phyloP scores from a whole-genome alignment of 2,797 vertebrate species.

The Alca torda region DNA sequence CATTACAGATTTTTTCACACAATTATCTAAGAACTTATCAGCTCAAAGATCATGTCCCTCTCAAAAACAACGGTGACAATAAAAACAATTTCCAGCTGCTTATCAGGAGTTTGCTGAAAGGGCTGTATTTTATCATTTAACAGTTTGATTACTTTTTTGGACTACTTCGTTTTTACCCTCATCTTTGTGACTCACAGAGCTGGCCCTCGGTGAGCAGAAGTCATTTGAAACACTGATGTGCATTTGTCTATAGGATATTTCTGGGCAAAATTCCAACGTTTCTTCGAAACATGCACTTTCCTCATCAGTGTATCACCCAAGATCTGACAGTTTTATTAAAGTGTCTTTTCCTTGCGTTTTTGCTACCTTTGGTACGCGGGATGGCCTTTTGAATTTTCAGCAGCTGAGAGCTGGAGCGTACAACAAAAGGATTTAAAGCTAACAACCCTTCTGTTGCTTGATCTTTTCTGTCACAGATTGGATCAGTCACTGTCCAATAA shows the following conservation, averaged over 20 bases:
- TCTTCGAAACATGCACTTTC: conserved; percentile 53
- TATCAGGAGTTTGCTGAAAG: not conserved
- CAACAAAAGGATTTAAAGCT: conserved; percentile 64
- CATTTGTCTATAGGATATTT: conserved; percentile 58
- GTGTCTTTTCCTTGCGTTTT: conserved; percentile 44
- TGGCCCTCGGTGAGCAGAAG: conserved; percentile 11
- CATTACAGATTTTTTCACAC: not conserved
- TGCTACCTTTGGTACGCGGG: conserved; percentile 11
- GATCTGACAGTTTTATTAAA: conserved; percentile 73
- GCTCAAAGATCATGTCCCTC: not conserved
- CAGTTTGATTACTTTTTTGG: conserved; percentile 45
- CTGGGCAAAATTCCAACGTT: conserved; percentile 67
- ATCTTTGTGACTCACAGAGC: conserved; percentile 44
- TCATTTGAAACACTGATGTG: conserved; percentile 21
- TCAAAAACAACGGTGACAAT: not conserved
- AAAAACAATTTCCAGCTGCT: conserved; percentile 20
- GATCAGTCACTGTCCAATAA: conserved; percentile 58
- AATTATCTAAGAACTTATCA: not conserved
- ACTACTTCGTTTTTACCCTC: conserved; percentile 17
- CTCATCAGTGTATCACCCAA: conserved; percentile 54
- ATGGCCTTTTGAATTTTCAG: conserved; percentile 68
- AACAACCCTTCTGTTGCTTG: conserved; percentile 58
- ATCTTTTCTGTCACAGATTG: conserved; percentile 66
- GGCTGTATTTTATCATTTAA: conserved; percentile 1
- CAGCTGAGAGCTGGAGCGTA: conserved; percentile 42